Evolutionary conservation across 2,113 vertebrate genomes (phyloP).

Genomic region (Rafetus swinhoei): DNA sequence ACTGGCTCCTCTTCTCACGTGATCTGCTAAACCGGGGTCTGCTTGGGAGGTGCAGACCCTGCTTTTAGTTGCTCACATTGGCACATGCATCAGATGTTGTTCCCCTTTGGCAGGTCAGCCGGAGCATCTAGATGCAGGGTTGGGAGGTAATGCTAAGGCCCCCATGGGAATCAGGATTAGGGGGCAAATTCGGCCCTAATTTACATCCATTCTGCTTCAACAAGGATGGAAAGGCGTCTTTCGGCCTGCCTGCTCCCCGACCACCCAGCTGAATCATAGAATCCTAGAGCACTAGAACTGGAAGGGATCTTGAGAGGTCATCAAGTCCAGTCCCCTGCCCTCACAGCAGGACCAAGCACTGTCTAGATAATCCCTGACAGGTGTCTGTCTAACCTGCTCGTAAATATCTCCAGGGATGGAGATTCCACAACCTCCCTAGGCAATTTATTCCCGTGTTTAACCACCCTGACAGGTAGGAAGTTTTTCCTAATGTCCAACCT

Average conservation of each 20-base stretch:
- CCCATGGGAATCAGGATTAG: not conserved
- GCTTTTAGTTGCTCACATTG: not conserved
- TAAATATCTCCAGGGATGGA: too few relatives aligned
- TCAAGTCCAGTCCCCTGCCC: too few relatives aligned
- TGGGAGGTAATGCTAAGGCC: not conserved
- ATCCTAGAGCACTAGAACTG: too few relatives aligned
- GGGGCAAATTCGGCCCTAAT: not conserved
- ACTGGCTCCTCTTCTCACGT: not conserved
- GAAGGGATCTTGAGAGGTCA: too few relatives aligned
- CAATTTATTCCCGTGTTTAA: too few relatives aligned
- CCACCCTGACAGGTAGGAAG: too few relatives aligned
- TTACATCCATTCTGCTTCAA: rapidly evolving
- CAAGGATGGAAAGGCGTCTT: not conserved
- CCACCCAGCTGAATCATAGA: not conserved
- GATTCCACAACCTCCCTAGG: too few relatives aligned
- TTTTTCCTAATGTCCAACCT: too few relatives aligned
- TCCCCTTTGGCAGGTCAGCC: too few relatives aligned
- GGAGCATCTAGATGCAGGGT: not conserved
- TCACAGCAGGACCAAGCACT: too few relatives aligned
- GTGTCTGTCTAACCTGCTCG: too few relatives aligned
- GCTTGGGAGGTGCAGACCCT: not conserved
- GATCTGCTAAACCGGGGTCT: rapidly evolving
- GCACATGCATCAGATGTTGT: not conserved
- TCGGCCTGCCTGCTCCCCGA: not conserved
- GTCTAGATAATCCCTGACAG: too few relatives aligned